phyloP scores from a whole-genome alignment of 2,888 invertebrate species.

The Pandemis corylana region DNA sequence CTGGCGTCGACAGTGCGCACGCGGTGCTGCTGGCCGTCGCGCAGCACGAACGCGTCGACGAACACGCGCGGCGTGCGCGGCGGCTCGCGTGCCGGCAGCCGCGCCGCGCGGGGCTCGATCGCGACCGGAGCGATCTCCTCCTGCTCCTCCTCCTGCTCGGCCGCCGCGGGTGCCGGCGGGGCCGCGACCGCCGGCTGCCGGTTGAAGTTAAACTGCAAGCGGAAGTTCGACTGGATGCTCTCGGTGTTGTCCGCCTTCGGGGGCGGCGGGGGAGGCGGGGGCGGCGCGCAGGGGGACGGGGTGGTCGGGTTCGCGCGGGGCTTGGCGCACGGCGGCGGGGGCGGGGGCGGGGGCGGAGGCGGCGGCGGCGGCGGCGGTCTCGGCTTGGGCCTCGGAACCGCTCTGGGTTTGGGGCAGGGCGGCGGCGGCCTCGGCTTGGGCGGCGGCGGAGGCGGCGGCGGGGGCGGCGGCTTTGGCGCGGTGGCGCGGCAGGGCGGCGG shows the following conservation, averaged over 20 bases:
- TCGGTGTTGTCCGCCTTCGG: slow-evolving; percentile 67
- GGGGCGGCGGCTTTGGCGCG: slow-evolving; percentile 51
- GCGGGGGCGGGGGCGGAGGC: slow-evolving; percentile 63
- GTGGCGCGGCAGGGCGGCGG: slow-evolving; percentile 51
- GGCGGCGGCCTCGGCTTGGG: slow-evolving; percentile 44
- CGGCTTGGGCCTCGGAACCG: slow-evolving; percentile 52
- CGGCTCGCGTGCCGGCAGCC: slow-evolving; percentile 61
- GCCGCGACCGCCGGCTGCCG: slow-evolving; percentile 61
- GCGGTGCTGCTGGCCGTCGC: slow-evolving; percentile 73
- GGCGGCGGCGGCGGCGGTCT: slow-evolving; percentile 56
- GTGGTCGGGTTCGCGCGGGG: slow-evolving; percentile 73
- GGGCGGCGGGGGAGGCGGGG: slow-evolving; percentile 59
- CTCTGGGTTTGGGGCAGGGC: slow-evolving; percentile 41
- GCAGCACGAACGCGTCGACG: slow-evolving; percentile 77
- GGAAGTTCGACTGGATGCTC: slow-evolving; percentile 72
- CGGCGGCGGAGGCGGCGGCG: slow-evolving; percentile 56
- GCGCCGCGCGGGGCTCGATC: slow-evolving; percentile 72
- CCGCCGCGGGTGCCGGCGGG: slow-evolving; percentile 50
- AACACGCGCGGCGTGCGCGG: slow-evolving; percentile 73
- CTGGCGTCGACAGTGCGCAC: slow-evolving; percentile 73
- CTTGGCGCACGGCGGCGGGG: slow-evolving; percentile 66
- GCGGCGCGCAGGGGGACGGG: slow-evolving; percentile 61
- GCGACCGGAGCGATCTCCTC: slow-evolving; percentile 60
- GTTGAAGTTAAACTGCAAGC: slow-evolving; percentile 74
- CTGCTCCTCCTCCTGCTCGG: slow-evolving; percentile 49